phyloP scores from a whole-genome alignment of 92 coral and sea anemone species.

The Parazoanthus darwini region DNA sequence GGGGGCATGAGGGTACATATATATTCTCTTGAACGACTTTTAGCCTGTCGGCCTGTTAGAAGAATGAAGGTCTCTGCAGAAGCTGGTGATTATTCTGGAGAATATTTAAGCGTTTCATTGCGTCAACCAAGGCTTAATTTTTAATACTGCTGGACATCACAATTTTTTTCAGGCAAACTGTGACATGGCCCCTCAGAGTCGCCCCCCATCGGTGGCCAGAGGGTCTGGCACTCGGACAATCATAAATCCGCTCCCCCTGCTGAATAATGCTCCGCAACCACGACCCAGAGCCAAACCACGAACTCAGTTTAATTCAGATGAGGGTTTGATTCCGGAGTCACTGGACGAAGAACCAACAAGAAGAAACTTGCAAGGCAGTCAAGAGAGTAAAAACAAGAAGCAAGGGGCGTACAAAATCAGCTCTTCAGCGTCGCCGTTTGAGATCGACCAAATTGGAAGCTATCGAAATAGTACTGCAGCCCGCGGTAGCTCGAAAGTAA shows the following conservation, averaged over 20 bases:
- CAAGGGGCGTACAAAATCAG: neutral
- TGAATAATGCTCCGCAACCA: constrained; percentile 3
- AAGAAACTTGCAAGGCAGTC: neutral
- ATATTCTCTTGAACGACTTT: too few relatives aligned
- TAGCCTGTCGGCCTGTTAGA: too few relatives aligned
- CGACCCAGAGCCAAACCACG: neutral
- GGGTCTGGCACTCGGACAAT: constrained; percentile 12
- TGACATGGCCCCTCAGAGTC: constrained; percentile 34
- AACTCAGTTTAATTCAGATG: constrained; percentile 1
- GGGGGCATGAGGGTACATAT: too few relatives aligned
- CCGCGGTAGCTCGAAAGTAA: neutral
- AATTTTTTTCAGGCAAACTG: constrained; percentile 21
- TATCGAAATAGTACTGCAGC: neutral
- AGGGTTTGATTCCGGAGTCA: constrained; percentile 11
- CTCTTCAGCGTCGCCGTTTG: neutral
- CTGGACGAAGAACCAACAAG: constrained; percentile 4
- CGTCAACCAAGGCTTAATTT: neutral
- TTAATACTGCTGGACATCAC: neutral
- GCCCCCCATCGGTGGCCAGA: constrained; percentile 33
- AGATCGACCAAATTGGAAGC: neutral
- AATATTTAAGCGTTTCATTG: neutral
- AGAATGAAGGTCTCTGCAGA: too few relatives aligned
- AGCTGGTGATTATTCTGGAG: neutral
- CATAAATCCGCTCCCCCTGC: constrained; percentile 14
- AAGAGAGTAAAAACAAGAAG: neutral